These are phyloP conservation scores for Pristionchus entomophagus DNA, from an alignment of 2,888 invertebrate species.

Conservation along the genomic window DNA sequence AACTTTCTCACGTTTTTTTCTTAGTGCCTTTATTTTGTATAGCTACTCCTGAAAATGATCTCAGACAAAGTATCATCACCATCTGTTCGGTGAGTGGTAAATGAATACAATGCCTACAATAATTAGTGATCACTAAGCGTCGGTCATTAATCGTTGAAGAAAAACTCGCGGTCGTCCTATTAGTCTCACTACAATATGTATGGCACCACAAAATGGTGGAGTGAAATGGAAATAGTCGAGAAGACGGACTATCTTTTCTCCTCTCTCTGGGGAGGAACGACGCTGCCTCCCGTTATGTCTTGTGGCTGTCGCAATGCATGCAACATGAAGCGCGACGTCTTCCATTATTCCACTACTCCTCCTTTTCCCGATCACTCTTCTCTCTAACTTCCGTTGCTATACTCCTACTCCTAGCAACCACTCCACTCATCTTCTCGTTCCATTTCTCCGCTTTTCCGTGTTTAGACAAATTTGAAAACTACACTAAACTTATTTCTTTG, in stretches of 20 bases:
- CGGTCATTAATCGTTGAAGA: background rate
- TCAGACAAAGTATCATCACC: no score
- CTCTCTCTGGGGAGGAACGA: background rate
- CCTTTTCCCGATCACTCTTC: background rate
- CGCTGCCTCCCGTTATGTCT: background rate
- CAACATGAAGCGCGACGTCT: conserved; percentile 7
- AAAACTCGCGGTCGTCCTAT: background rate
- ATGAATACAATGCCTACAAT: no score
- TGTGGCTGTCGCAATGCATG: conserved; percentile 28
- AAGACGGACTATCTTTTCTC: background rate
- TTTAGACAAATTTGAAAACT: no score
- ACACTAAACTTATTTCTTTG: no score
- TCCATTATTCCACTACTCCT: conserved; percentile 28
- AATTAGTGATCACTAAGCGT: background rate
- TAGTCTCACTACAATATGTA: background rate
- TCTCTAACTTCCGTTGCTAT: background rate
- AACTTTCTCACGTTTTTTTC: background rate
- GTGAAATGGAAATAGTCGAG: background rate
- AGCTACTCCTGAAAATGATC: no score
- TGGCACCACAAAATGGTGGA: background rate
- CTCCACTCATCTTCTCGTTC: background rate
- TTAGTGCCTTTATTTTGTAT: no score
- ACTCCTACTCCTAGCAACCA: conserved; percentile 5
- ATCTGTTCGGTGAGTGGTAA: no score
- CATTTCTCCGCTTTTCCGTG: background rate